Conservation (phyloP, 2,888 invertebrate species). For the Campoletis raptor region DNA sequence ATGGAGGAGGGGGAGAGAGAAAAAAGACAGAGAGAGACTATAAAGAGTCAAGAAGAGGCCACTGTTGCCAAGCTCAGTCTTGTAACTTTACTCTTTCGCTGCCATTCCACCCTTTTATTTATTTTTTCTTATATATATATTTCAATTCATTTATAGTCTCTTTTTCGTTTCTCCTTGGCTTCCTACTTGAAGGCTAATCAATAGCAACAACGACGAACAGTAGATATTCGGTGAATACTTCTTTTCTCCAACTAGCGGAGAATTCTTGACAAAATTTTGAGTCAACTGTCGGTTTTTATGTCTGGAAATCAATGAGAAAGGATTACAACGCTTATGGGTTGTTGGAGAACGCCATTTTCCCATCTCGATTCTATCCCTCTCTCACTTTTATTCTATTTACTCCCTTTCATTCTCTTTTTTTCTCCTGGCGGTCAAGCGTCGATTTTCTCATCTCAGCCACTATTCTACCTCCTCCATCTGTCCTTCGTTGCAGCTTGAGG, state of each 20-base stretch:
- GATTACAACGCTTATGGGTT: background rate
- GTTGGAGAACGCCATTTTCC: slow-evolving; percentile 34
- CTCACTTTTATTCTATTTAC: background rate
- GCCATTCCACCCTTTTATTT: slow-evolving; percentile 49
- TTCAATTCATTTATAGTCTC: slow-evolving; percentile 26
- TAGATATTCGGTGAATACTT: background rate
- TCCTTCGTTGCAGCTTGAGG: slow-evolving; percentile 49
- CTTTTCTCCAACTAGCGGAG: too few relatives aligned
- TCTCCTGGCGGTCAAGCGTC: slow-evolving; percentile 31
- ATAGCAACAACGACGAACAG: background rate
- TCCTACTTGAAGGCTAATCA: background rate
- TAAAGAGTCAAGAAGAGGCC: slow-evolving; percentile 74
- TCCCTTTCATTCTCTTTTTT: slow-evolving; percentile 19
- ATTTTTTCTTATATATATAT: slow-evolving; percentile 20
- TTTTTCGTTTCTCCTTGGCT: slow-evolving; percentile 14
- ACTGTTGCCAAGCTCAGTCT: slow-evolving; percentile 79
- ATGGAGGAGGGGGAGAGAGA: slow-evolving; percentile 14
- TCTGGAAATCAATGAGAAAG: background rate
- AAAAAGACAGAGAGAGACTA: slow-evolving; percentile 39
- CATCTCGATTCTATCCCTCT: slow-evolving; percentile 45
- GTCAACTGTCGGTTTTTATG: background rate
- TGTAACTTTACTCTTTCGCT: slow-evolving; percentile 45
- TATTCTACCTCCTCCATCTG: slow-evolving; percentile 55
- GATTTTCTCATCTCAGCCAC: slow-evolving; percentile 47
- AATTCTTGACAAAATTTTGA: background rate